Base-by-base conservation (phyloP, 2,113 vertebrate genomes). In the Heterochromis multidens region DNA sequence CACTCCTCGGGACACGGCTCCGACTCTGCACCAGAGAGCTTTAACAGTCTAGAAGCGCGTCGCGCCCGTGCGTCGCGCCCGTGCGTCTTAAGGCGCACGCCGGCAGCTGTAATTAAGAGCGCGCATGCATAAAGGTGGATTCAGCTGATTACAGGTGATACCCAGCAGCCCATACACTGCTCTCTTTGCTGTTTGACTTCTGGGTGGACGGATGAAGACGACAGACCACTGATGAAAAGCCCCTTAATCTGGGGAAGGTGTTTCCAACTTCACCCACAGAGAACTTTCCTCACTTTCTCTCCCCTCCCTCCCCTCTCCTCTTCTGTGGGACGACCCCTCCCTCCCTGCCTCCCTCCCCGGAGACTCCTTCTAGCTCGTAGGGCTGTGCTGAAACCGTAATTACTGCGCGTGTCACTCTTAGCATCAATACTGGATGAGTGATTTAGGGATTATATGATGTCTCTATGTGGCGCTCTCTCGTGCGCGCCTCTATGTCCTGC, bases 231-330 rank as follows among this genome's bases (percentile, higher is more conserved):
- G 31, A 52, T 17, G 52, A 19, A 11, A n/a, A 40, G 46, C 7
- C 17, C 33, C 49, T 49, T 76, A 46, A 67, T 81, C 63, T 83
- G 25, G 12, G 60, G 63, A 80, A 80, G 82, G 86, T 87, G 77
- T 79, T 77, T 79, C 33, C 56, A 79, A 54, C 46, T 83, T 87
- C 85, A 88, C 79, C 74, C 31, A 2, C 84, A 49, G 35, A 88
- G 13, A 87, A 81, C 79, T 89, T 82, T 84, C 84, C 83, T 91
- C 90, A 90, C 91, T 92, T 87, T 92, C 89, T 86, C 86, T 81
- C 57, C 87, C 58, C 87, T 86, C 81, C 78, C 37, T 57, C 54
- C 35, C 31, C 27, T 35, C 65, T 27, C 78, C 80, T 40, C 85
- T 13, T 17, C 37, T 52, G 76, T 16, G 2, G 21, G 29, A n/a